Evolutionary conservation across 1,140 invertebrate species (phyloP).

Genomic region (Eueides isabella): DNA sequence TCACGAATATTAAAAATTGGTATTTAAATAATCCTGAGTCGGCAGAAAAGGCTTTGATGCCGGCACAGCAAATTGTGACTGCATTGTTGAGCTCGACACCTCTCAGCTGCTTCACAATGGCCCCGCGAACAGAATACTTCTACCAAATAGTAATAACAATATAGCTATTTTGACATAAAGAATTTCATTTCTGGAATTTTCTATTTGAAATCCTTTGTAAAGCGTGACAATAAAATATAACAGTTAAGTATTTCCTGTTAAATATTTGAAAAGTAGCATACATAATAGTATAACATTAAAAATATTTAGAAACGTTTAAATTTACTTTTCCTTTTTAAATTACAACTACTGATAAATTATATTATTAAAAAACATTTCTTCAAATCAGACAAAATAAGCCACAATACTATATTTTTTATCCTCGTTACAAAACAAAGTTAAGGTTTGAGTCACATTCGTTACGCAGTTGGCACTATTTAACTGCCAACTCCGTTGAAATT

Average conservation of each 20-base stretch:
- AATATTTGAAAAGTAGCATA: background rate
- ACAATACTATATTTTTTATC: background rate
- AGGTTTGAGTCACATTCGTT: conserved; percentile 27
- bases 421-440: conserved; percentile 26
- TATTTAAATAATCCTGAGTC: conserved; percentile 40
- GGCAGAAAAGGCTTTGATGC: conserved; percentile 42
- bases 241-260: background rate
- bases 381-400: background rate
- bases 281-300: too few species aligned
- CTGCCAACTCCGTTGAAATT: conserved; percentile 28
- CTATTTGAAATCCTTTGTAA: conserved; percentile 19
- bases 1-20: background rate
- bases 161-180: conserved; percentile 23
- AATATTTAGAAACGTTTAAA: too few species aligned
- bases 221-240: conserved; percentile 4
- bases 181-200: conserved; percentile 20
- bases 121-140: conserved; percentile 17
- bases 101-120: conserved; percentile 35
- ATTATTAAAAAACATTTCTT: background rate
- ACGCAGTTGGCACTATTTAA: conserved; percentile 35
- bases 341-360: background rate
- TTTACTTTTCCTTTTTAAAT: too few species aligned
- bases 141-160: conserved; percentile 24
- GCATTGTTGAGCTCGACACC: conserved; percentile 40
- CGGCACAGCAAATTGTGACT: conserved; percentile 39